Conservation (phyloP, 2,113 vertebrate genomes). For the Hydrolagus affinis region DNA sequence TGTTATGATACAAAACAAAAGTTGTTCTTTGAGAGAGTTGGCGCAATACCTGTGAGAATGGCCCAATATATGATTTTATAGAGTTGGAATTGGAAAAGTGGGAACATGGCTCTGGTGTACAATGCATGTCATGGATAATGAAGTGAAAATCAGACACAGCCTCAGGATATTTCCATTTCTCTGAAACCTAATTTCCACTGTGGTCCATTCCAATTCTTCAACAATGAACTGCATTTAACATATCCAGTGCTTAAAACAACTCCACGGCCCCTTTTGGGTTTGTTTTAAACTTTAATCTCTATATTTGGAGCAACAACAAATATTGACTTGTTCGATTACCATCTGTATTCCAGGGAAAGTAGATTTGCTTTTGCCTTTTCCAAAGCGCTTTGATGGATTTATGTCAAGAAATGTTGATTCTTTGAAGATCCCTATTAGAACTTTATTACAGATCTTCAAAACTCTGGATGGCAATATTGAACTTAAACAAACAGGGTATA, state of each 20-base stretch:
- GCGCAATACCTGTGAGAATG: not conserved
- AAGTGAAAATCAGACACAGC: slow-evolving; percentile 24
- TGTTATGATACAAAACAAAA: slow-evolving; percentile 25
- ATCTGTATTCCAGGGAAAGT: not conserved
- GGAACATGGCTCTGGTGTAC: slow-evolving; percentile 10
- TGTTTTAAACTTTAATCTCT: slow-evolving; percentile 3
- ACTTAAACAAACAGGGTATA: not conserved
- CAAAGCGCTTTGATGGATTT: not conserved
- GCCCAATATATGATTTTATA: slow-evolving; percentile 20
- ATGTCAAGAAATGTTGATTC: not conserved
- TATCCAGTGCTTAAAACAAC: slow-evolving; percentile 9
- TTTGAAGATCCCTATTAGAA: slow-evolving; percentile 3
- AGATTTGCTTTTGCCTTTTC: not conserved
- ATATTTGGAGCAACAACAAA: not conserved
- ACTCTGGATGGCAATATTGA: not conserved
- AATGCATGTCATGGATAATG: slow-evolving; percentile 29
- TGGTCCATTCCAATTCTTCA: slow-evolving; percentile 17
- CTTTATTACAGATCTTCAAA: slow-evolving; percentile 11
- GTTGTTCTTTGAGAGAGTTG: slow-evolving; percentile 21
- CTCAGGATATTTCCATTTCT: slow-evolving; percentile 28
- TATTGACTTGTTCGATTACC: not conserved
- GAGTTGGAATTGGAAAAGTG: slow-evolving; percentile 22
- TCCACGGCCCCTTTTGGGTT: slow-evolving; percentile 22
- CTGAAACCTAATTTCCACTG: slow-evolving; percentile 14
- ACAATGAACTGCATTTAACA: slow-evolving; percentile 22